Evolutionary conservation across 2,888 invertebrate genomes (phyloP).

Genomic region (Tetranychus truncatus): DNA sequence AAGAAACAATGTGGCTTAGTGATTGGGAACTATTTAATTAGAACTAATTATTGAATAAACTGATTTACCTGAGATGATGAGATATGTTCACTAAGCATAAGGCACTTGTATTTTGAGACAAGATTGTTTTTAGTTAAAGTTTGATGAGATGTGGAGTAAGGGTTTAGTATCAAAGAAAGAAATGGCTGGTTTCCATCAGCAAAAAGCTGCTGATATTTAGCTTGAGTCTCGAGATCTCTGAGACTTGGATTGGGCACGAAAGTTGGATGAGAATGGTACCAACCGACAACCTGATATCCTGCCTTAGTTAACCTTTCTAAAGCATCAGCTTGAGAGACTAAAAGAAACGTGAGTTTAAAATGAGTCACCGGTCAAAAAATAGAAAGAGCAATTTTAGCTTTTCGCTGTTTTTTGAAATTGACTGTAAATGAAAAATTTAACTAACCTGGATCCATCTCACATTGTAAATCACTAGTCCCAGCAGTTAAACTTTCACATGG

Average conservation of each 20-base stretch:
- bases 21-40: not conserved
- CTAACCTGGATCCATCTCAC: slow-evolving; percentile 56
- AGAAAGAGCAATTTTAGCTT: not conserved
- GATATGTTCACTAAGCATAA: slow-evolving; percentile 14
- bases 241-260: slow-evolving; percentile 51
- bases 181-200: slow-evolving; percentile 14
- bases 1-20: not conserved
- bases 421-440: not conserved
- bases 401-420: too few relatives aligned
- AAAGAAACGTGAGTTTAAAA: slow-evolving; percentile 18
- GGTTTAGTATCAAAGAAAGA: slow-evolving; percentile 18
- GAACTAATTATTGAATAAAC: not conserved
- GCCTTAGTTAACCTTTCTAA: slow-evolving; percentile 39
- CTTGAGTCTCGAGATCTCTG: slow-evolving; percentile 48
- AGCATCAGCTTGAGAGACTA: slow-evolving; percentile 45
- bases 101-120: slow-evolving; percentile 17
- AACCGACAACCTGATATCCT: slow-evolving; percentile 43
- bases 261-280: slow-evolving; percentile 60
- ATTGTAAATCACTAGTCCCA: slow-evolving; percentile 42
- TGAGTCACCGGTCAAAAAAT: not conserved
- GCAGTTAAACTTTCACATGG: slow-evolving; percentile 45
- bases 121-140: slow-evolving; percentile 6
- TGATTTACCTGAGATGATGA: slow-evolving; percentile 12
- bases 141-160: slow-evolving; percentile 10
- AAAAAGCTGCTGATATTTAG: slow-evolving; percentile 43